Percentiles rank a stretch among this genome's conserved stretches.
Conservation (phyloP, 2,113 vertebrate genomes). For the Sander vitreus region DNA sequence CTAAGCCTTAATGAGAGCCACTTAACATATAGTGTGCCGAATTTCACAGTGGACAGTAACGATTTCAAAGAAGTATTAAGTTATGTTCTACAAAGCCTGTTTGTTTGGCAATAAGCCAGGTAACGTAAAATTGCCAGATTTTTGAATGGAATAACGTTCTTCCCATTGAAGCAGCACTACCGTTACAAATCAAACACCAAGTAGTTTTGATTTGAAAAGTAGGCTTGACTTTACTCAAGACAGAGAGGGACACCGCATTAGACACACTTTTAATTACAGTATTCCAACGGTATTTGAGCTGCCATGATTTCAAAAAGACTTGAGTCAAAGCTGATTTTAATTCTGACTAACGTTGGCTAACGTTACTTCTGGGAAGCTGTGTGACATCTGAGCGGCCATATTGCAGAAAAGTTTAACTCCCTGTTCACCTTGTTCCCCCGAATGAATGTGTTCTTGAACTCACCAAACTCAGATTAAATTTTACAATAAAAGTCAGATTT, state of each 20-base stretch:
- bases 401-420: conserved; percentile 81
- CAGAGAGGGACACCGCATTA: background rate
- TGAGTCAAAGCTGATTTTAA: background rate
- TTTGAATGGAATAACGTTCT: conserved; percentile 32
- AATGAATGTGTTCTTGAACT: conserved; percentile 47
- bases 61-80: background rate
- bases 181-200: conserved; percentile 12
- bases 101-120: background rate
- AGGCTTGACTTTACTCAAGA: conserved; percentile 39
- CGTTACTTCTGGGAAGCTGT: conserved; percentile 47
- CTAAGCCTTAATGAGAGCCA: background rate
- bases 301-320: background rate
- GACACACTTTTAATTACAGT: background rate
- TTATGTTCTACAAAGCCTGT: background rate
- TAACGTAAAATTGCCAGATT: conserved; percentile 7
- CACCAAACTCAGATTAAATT: background rate
- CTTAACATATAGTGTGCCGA: background rate
- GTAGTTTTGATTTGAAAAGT: conserved; percentile 65
- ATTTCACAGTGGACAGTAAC: background rate
- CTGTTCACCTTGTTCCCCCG: conserved; percentile 73
- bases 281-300: background rate
- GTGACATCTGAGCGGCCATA: conserved; percentile 83
- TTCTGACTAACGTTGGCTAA: conserved; percentile 18
- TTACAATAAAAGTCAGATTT: background rate
- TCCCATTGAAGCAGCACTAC: background rate